phyloP scores from a whole-genome alignment of 2,888 invertebrate genomes.

The Sisyra terminalis region DNA sequence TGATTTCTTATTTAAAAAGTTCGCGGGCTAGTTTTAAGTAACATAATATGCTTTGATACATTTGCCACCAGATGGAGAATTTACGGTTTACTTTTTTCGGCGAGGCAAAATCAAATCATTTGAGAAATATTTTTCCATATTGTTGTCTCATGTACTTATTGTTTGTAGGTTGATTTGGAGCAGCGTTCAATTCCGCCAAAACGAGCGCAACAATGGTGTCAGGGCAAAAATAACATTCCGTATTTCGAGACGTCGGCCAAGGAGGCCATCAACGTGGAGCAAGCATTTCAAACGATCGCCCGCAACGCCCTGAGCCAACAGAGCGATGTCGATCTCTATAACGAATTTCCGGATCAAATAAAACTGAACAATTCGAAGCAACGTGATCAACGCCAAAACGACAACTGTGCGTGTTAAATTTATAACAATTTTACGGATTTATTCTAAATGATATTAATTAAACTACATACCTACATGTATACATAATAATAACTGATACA shows the following conservation, averaged over 20 bases:
- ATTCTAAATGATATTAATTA: no score
- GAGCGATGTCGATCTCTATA: constrained; percentile 84
- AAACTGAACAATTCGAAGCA: constrained; percentile 62
- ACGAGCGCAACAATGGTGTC: constrained; percentile 97
- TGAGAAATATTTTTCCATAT: no score
- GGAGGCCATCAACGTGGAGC: constrained; percentile 96
- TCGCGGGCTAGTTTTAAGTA: no score
- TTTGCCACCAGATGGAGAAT: no score
- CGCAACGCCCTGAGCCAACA: constrained; percentile 91
- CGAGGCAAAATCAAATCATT: no score
- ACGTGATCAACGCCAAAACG: constrained; percentile 52
- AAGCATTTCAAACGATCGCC: constrained; percentile 97
- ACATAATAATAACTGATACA: no score
- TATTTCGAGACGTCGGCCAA: constrained; percentile 99
- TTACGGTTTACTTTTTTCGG: no score
- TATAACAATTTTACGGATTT: constrained; percentile 10
- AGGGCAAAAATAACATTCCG: constrained; percentile 95
- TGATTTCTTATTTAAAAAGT: no score
- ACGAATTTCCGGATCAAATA: constrained; percentile 96
- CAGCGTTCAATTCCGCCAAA: constrained; percentile 48
- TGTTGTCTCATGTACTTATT: neutral
- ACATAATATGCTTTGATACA: no score
- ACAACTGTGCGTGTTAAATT: constrained; percentile 59
- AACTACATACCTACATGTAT: no score
- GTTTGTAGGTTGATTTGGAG: constrained; percentile 33